Base-by-base conservation (phyloP, 92 coral and sea anemone species). In the Zoanthus gigantus region DNA sequence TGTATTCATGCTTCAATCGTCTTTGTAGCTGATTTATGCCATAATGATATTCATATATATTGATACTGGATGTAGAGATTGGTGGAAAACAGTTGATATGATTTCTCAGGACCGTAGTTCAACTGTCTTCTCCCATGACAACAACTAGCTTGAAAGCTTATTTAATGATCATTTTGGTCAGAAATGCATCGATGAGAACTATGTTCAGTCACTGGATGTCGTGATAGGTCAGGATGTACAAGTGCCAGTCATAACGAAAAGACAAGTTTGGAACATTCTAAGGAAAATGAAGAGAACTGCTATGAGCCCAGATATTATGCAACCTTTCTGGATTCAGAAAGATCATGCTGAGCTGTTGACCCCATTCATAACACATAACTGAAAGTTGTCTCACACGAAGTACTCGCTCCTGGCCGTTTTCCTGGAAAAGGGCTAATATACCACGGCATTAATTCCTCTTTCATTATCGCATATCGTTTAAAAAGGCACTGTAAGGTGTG, bases 341-440 rank as follows among this genome's bases (percentile, higher is more conserved):
- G 90, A 90, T 30, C 82, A 90, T 42, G 82, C 88, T 23, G 87
- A 72, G 56, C 37, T 86, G 7, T 37, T 86, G 1, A 63, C 90
- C 90, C 77, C 83, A 34, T 78, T 90, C 12, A 74, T 90, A 6
- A 86, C 23, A 86, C 12, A 74, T 90, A 6, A 86, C 23, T 90
- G 90, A 87, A 85, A 90, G 67, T 47, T 86, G 1, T 90, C 88
- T 23, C 82, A 79, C 37, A 23, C 75, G 57, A 23, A 23, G 23
- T 23, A 30, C 90, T 72, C 77, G 65, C 69, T 67, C 93, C 1
- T 80, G 90, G 90, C 89, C 74, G 4, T 17, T 30, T 10, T 84
- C 92, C 29, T 76, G 89, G 89, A 89, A 89, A 61, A 89, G 56
- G 79, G 82, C 89, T 34, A 54, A 77, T 78, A 77, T 84, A 61